Conservation (phyloP, 1,140 invertebrate species). For the Paramacrobiotus metropolitanus region DNA sequence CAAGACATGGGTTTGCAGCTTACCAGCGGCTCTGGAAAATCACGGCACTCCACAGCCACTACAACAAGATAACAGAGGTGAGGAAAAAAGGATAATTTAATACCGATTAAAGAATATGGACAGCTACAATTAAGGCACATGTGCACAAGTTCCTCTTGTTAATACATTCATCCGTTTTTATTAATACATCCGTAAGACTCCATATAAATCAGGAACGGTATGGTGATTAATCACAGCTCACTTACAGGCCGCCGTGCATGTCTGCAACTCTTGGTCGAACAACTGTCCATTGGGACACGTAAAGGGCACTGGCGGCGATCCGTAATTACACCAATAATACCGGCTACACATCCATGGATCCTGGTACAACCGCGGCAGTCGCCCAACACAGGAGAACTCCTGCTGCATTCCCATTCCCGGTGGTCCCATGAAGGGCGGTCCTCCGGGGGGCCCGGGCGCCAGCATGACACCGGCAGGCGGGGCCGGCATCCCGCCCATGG, state of each 20-base stretch:
- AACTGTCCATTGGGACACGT: not conserved
- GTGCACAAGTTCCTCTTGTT: too few relatives aligned
- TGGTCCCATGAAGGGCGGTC: not conserved
- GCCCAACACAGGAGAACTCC: not conserved
- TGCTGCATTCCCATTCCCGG: not conserved
- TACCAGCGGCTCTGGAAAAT: not conserved
- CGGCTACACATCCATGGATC: constrained; percentile 1
- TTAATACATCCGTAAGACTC: too few relatives aligned
- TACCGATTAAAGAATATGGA: too few relatives aligned
- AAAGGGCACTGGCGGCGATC: not conserved
- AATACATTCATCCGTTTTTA: too few relatives aligned
- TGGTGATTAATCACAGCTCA: too few relatives aligned
- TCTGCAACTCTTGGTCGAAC: not conserved
- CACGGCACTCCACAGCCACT: not conserved
- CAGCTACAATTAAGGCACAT: too few relatives aligned
- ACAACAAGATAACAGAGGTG: too few relatives aligned
- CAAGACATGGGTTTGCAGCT: too few relatives aligned
- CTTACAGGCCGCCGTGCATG: not conserved
- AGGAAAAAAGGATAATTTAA: too few relatives aligned
- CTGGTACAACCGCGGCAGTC: not conserved
- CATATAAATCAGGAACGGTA: too few relatives aligned
- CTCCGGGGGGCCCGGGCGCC: not conserved
- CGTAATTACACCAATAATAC: constrained; percentile 3
- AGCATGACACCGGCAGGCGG: not conserved
- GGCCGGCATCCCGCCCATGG: not conserved